Evolutionary conservation across 2,113 vertebrate genomes (phyloP), one percentile per base, ranked within the genome.

Genomic region (Atrichornis clamosus): DNA sequence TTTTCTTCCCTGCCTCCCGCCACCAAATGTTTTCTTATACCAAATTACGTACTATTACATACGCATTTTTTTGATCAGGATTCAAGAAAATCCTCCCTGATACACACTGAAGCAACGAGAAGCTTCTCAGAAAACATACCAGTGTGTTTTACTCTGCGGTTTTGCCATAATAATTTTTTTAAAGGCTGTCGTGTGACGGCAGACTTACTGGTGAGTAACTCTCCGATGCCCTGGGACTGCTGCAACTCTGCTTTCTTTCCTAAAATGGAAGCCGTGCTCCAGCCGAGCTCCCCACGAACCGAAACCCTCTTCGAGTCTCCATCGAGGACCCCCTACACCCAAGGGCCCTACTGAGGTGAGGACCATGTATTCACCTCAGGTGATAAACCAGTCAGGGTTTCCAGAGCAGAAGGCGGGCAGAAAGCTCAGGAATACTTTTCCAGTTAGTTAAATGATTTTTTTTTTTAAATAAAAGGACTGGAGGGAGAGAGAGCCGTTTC

Each of bases 241-340:
- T 12, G 3, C 9, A 69, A 80, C 70, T 60, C 78, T 5, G 2
- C 55, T 87, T 75, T 68, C 81, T 70, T 89, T 55, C 96, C 92
- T 91, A 96, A 97, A 96, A 96, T 93, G 94, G 97, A 96, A 97
- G 88, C 69, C 10, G 53, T 27, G 18, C 41, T 46, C n/a, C 60
- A 21, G 65, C 37, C 14, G 58, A 56, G 44, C 33, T 88, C 65
- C 32, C 70, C 28, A 9, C 41, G 8, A 32, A 15, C 13, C 26
- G 8, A 65, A 68, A 17, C 8, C 33, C 56, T 8, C 46, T 69
- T 22, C 19, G 1, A 60, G 41, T 7, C n/a, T 35, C 46, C 81
- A 59, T 15, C 41, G 9, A 15, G 39, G 30, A 41, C 23, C 7
- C 11, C 15, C 17, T 3, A 33, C 21, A 33, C 28, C 8, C 68